phyloP scores from a whole-genome alignment of 2,113 vertebrate species.

The Labeo rohita region DNA sequence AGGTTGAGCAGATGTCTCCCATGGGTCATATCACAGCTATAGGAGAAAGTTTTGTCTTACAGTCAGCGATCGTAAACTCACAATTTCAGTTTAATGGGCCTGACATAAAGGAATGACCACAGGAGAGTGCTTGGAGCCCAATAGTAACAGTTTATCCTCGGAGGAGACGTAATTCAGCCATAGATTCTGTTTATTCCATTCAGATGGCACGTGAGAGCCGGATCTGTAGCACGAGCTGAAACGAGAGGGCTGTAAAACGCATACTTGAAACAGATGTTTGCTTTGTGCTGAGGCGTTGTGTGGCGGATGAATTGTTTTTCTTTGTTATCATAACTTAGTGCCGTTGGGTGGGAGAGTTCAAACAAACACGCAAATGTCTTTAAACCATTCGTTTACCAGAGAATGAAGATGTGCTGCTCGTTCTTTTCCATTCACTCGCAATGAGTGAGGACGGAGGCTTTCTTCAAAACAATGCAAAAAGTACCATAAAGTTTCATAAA shows the following conservation, averaged over 20 bases:
- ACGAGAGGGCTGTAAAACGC: conserved; percentile 45
- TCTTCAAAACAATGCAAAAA: background rate
- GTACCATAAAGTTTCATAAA: background rate
- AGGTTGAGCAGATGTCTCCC: conserved; percentile 56
- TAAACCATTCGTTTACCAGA: background rate
- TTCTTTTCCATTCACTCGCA: background rate
- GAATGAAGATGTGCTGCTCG: background rate
- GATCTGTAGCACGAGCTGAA: conserved; percentile 40
- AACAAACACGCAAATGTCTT: conserved; percentile 25
- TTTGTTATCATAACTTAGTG: conserved; percentile 12
- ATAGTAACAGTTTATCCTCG: conserved; percentile 52
- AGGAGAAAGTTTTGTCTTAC: conserved; percentile 47
- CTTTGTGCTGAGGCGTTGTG: conserved; percentile 52
- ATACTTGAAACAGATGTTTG: conserved; percentile 45
- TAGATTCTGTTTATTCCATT: conserved; percentile 60
- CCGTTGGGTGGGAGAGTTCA: conserved; percentile 15
- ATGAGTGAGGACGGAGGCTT: background rate
- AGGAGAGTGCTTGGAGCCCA: conserved; percentile 54
- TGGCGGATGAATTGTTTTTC: conserved; percentile 43
- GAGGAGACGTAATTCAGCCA: conserved; percentile 36
- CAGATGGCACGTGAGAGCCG: conserved; percentile 55
- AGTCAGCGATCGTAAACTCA: conserved; percentile 59
- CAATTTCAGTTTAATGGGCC: conserved; percentile 62
- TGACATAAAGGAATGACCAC: conserved; percentile 54
- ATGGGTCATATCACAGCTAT: conserved; percentile 50